Evolutionary conservation across 2,113 vertebrate species (phyloP).

Genomic region (Sceloporus undulatus): DNA sequence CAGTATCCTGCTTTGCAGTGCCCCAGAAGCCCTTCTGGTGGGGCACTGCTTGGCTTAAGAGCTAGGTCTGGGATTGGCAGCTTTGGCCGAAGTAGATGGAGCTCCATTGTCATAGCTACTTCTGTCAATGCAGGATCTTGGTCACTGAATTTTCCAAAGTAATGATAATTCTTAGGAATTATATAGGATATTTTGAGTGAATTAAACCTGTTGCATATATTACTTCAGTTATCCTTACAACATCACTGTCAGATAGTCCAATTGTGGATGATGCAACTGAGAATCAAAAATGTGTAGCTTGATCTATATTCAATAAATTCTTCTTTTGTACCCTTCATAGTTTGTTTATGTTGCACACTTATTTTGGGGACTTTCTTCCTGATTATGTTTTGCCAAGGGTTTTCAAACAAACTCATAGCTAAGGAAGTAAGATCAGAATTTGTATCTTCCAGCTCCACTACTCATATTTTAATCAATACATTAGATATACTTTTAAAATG

Average conservation of each 20-base stretch:
- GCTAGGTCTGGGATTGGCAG: no score
- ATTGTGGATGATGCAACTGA: not conserved
- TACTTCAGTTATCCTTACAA: not conserved
- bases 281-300: not conserved
- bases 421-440: not conserved
- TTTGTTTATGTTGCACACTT: not conserved
- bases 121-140: no score
- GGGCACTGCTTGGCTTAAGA: no score
- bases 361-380: not conserved
- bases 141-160: not conserved
- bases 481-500: not conserved
- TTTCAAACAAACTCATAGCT: not conserved
- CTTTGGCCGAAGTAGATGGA: no score
- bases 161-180: not conserved
- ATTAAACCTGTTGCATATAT: not conserved
- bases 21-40: no score
- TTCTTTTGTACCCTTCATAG: no score
- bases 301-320: not conserved
- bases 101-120: no score
- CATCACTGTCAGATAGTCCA: not conserved
- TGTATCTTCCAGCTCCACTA: not conserved
- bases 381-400: not conserved
- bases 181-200: not conserved
- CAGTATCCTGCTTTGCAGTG: no score
- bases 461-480: not conserved